phyloP scores from a whole-genome alignment of 2,797 vertebrate species.

The Acipenser oxyrinchus region DNA sequence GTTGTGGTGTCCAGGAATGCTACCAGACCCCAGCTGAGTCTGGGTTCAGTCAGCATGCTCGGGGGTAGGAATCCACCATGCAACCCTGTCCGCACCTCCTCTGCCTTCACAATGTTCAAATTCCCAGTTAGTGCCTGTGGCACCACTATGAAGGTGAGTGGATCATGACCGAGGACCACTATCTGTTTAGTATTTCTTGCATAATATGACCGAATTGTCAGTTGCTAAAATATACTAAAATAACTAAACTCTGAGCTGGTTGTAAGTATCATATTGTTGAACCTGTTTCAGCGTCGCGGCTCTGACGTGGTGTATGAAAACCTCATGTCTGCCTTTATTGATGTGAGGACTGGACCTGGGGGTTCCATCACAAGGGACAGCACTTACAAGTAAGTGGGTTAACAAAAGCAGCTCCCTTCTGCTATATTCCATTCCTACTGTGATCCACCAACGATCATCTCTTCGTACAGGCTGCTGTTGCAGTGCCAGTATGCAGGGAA shows the following conservation, averaged over 20 bases:
- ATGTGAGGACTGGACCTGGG: conserved; percentile 31
- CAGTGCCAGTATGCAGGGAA: conserved; percentile 45
- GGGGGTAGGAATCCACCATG: conserved; percentile 27
- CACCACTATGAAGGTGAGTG: conserved; percentile 37
- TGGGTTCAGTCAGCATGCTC: conserved; percentile 43
- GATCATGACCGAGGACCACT: too few species aligned
- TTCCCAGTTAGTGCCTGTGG: conserved; percentile 49
- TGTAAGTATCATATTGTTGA: neutral
- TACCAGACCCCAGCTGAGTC: conserved; percentile 41
- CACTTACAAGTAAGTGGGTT: conserved; percentile 40
- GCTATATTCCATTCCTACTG: neutral
- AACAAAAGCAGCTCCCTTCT: too few species aligned
- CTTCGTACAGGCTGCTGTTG: conserved; percentile 34
- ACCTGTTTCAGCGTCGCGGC: conserved; percentile 34
- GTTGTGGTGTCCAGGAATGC: conserved; percentile 47
- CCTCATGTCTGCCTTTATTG: conserved; percentile 39
- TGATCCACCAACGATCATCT: conserved; percentile 4
- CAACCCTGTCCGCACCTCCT: conserved; percentile 27
- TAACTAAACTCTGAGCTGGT: too few species aligned
- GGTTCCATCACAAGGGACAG: conserved; percentile 56
- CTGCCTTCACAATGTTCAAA: conserved; percentile 50
- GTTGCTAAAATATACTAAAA: too few species aligned
- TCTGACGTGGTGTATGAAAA: conserved; percentile 50
- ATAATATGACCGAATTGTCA: too few species aligned
- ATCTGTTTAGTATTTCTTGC: too few species aligned